Evolutionary conservation across 2,888 invertebrate genomes (phyloP), one percentile per base, ranked within the genome.

Genomic region (Fragum whitleyi): DNA sequence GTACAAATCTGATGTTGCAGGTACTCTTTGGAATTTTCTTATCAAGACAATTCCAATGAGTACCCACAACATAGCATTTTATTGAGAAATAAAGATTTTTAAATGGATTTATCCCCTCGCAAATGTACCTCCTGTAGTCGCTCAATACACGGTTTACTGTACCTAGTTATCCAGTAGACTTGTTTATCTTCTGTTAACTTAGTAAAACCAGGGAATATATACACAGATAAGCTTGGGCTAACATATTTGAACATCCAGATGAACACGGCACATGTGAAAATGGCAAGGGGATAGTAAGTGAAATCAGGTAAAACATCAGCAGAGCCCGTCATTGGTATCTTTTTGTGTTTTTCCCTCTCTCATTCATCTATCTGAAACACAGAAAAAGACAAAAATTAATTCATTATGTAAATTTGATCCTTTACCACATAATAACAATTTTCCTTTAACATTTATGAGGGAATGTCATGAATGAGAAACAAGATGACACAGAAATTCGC

Each of bases 161-260:
- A 92, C 92, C 92, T 90, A 51, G 90, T 87, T 74, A 90, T 87
- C 92, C 92, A 92, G 75, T 92, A 91, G 42, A 92, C 82, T 73
- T 91, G 87, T 74, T 91, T 90, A 14, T 78, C 81, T 26, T 82
- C 74, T 39, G 91, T 80, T 32, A 92, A 85, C 1, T 74, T 72
- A 26, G 73, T 75, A 77, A 91, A 92, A 6, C 77, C 85, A 19
- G 89, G 87, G 68, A 80, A 89, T 39, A 90, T 74, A 53, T 83
- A 83, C 9, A 84, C 79, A 0, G 92, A 91, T n/a, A 92, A n/a
- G 11, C 70, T 83, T 14, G 92, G 92, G 75, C 88, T 89, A 55
- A 90, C 85, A 84, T 90, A 89, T 83, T 90, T 91, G 86, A 89
- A 92, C 29, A 90, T 70, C 32, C 79, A 79, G n/a, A 91, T 81